A percentile compares a stretch with the other conserved stretches of the same genome.
These are phyloP conservation scores for Drosophila sp. DNA, from an alignment of 1,140 invertebrate genomes.

Conservation along the genomic window DNA sequence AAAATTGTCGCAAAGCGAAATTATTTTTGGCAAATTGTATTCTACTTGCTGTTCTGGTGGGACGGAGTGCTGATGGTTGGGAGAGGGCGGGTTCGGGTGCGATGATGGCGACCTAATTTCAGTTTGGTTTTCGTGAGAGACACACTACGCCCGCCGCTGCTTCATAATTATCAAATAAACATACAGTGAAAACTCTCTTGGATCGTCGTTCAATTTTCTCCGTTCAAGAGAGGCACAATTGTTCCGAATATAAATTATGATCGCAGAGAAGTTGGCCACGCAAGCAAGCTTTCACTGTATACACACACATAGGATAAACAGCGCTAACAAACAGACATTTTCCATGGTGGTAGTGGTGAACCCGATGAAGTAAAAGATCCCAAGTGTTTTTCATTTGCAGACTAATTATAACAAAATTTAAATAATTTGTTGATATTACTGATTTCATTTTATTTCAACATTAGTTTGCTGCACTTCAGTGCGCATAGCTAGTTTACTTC, in stretches of 20 bases:
- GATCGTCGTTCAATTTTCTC: too few relatives aligned
- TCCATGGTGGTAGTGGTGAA: too few relatives aligned
- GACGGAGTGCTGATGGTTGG: constrained; percentile 1
- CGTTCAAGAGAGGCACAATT: too few relatives aligned
- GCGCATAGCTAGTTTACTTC: neutral
- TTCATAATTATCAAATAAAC: constrained; percentile 39
- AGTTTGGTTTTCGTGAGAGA: constrained; percentile 44
- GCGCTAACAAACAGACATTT: too few relatives aligned
- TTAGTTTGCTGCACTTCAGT: neutral
- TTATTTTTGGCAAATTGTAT: constrained; percentile 77
- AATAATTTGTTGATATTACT: too few relatives aligned
- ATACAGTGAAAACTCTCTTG: neutral
- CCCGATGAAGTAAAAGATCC: too few relatives aligned
- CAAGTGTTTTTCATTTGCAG: too few relatives aligned
- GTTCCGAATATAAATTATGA: too few relatives aligned
- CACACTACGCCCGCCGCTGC: constrained; percentile 13
- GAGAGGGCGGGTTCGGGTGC: neutral
- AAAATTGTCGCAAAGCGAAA: constrained; percentile 70
- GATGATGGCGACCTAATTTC: constrained; percentile 65
- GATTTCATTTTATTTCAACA: neutral
- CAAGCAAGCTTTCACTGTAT: too few relatives aligned
- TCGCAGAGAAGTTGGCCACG: too few relatives aligned
- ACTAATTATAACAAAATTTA: too few relatives aligned
- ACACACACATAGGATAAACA: too few relatives aligned
- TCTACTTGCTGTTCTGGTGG: constrained; percentile 36